Evolutionary conservation across 2,888 invertebrate genomes (phyloP), one percentile per base, ranked within the genome.

Genomic region (Synanthedon tipuliformis): DNA sequence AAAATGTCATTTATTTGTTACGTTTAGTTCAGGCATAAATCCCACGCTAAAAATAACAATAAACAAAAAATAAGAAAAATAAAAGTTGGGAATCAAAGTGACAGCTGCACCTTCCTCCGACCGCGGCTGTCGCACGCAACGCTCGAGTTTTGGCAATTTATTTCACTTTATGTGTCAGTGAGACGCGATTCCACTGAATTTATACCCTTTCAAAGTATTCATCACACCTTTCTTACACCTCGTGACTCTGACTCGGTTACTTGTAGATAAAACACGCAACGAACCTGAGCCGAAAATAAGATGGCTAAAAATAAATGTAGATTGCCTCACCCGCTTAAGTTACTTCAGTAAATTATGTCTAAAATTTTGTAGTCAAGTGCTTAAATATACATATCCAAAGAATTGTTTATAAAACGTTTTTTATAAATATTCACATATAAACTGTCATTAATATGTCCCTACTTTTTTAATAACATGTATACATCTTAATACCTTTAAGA

Each of bases 151-250:
- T 65, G 60, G 69, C 77, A 70, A 77, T 78, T 78, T 77, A 76
- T 78, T 73, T 74, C 71, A 77, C 73, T 78, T 72, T 72, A 68
- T 66, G 62, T 72, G 71, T 72, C 72, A 76, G 66, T 61, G 57
- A 63, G 64, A 62, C 66, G 67, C 62, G 65, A 66, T 64, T 64
- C 57, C 57, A 56, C 52, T 56, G 59, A 66, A 67, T 70, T 67
- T 69, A 67, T 67, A 62, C 55, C 59, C 60, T 49, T 49, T 45
- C 45, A 45, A 45, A 45, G 45, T 45, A 45, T 45, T 45, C 45
- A 45, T 45, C 45, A 45, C 45, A 15, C 45, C 45, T 45, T 45
- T 45, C 45, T 45, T 45, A 45, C 45, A 45, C 45, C 45, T 45
- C 45, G 45, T 45, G 45, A 45, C 45, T 45, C 45, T 45, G 45